phyloP scores from a whole-genome alignment of 2,888 invertebrate genomes.

The Chromoteleia sp. region DNA sequence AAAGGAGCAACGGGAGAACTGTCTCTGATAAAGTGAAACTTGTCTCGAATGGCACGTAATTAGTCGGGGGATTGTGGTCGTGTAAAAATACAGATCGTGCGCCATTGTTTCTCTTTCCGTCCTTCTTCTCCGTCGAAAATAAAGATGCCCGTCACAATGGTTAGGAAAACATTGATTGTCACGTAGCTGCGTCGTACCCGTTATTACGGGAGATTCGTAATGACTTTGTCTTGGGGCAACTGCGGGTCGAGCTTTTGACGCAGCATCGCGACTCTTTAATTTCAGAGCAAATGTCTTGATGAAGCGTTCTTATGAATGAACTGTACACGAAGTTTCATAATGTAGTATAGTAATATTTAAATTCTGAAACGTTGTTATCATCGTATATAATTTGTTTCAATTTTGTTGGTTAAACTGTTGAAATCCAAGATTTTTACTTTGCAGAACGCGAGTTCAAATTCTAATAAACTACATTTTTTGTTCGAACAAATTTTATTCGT shows the following conservation, averaged over 20 bases:
- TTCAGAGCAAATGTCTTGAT: constrained; percentile 12
- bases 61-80: constrained; percentile 21
- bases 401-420: too few species aligned
- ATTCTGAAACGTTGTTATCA: too few species aligned
- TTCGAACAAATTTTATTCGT: too few species aligned
- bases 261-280: constrained; percentile 35
- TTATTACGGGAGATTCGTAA: constrained; percentile 40
- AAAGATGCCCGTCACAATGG: constrained; percentile 39
- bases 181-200: constrained; percentile 46
- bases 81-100: constrained; percentile 8
- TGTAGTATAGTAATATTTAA: too few species aligned
- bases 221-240: constrained; percentile 47
- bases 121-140: constrained; percentile 26
- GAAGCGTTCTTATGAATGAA: background rate
- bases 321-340: too few species aligned
- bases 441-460: too few species aligned
- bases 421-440: too few species aligned
- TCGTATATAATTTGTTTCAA: too few species aligned
- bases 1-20: constrained; percentile 32
- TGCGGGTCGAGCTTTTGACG: constrained; percentile 48
- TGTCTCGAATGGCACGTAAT: constrained; percentile 23
- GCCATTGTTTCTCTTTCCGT: constrained; percentile 21
- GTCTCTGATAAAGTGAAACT: constrained; percentile 52
- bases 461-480: too few species aligned
- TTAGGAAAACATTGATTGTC: constrained; percentile 60